phyloP scores from a whole-genome alignment of 1,140 invertebrate genomes.

The Listronotus oregonensis region DNA sequence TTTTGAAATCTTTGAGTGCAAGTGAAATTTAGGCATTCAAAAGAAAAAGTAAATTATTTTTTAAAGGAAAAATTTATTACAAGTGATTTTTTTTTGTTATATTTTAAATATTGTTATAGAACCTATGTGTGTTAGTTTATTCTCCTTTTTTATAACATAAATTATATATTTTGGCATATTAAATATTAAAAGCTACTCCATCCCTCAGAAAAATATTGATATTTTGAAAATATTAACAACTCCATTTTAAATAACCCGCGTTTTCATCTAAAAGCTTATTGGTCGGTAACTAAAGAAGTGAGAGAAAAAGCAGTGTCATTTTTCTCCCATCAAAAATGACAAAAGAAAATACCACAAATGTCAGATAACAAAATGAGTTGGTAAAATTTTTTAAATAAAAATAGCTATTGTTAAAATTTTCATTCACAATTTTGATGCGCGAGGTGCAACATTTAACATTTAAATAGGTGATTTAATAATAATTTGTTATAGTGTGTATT shows the following conservation, averaged over 20 bases:
- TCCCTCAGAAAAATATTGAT: too few relatives aligned
- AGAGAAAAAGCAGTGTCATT: conserved; percentile 11
- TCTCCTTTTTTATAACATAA: too few relatives aligned
- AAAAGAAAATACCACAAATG: conserved; percentile 1
- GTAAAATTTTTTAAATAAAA: conserved; percentile 30
- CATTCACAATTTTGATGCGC: conserved; percentile 4
- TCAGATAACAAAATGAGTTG: conserved; percentile 9
- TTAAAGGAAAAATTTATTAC: too few relatives aligned
- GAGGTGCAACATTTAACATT: background rate
- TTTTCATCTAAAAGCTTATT: background rate
- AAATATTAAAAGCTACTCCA: too few relatives aligned
- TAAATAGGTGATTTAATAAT: background rate
- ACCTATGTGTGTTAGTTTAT: too few relatives aligned
- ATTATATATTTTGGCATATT: too few relatives aligned
- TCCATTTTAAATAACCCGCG: background rate
- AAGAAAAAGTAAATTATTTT: background rate
- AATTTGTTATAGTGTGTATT: conserved; percentile 1
- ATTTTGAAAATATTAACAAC: too few relatives aligned
- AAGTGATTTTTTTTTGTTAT: background rate
- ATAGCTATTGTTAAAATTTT: conserved; percentile 22
- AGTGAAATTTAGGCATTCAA: too few relatives aligned
- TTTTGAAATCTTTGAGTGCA: too few relatives aligned
- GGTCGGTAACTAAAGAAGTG: background rate
- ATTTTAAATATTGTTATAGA: background rate
- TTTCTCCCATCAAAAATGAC: conserved; percentile 1